These are phyloP conservation scores for Gobionotothen gibberifrons DNA, from an alignment of 2,797 vertebrate species.

Conservation along the genomic window DNA sequence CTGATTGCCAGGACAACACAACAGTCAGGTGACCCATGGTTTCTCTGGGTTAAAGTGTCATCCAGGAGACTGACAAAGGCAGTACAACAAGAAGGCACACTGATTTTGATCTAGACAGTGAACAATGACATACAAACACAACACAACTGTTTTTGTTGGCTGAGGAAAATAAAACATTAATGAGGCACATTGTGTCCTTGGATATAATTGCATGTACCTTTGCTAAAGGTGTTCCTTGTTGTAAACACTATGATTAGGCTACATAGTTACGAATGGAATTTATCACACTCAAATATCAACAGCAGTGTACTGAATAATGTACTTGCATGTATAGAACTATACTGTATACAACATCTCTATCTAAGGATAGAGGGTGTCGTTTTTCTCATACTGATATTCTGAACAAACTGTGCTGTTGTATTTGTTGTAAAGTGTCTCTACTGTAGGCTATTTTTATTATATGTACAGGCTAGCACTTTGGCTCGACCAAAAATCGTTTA, in stretches of 20 bases:
- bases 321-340: conserved; percentile 19
- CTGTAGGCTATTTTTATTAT: no score
- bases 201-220: conserved; percentile 40
- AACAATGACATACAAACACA: background rate
- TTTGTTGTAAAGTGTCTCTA: no score
- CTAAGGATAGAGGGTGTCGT: no score
- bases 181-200: background rate
- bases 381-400: no score
- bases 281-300: conserved; percentile 43
- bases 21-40: conserved; percentile 34
- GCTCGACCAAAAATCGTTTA: no score
- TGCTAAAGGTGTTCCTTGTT: conserved; percentile 36
- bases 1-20: conserved; percentile 18
- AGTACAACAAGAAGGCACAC: background rate
- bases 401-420: no score
- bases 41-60: conserved; percentile 32
- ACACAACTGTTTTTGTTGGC: background rate
- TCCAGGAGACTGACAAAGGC: background rate
- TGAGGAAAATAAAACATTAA: background rate
- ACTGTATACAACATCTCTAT: no score
- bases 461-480: no score
- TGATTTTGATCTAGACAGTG: background rate
- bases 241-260: conserved; percentile 39
- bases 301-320: conserved; percentile 45
- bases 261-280: conserved; percentile 42